phyloP scores from a whole-genome alignment of 2,113 vertebrate genomes.

The Hystrix brachyura region DNA sequence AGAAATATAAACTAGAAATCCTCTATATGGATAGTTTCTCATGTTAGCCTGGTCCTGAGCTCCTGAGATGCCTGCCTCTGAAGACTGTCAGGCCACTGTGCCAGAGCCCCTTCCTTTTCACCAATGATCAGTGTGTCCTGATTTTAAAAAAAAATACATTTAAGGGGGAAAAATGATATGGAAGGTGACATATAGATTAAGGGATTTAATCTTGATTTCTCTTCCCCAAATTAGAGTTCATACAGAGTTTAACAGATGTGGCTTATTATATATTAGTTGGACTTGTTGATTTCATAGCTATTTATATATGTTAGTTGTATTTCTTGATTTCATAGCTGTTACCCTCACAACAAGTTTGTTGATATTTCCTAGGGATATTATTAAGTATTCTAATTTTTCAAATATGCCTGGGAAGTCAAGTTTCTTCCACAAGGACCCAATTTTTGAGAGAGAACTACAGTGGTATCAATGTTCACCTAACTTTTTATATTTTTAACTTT shows the following conservation, averaged over 20 bases:
- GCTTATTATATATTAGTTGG: not conserved
- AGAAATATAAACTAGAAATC: slow-evolving; percentile 35
- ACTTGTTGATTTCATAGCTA: not conserved
- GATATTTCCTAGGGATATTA: not conserved
- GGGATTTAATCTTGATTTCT: not conserved
- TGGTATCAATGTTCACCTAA: not conserved
- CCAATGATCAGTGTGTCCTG: not conserved
- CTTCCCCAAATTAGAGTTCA: not conserved
- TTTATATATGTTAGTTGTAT: not conserved
- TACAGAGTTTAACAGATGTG: not conserved
- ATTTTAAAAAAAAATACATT: not conserved
- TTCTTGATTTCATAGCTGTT: not conserved
- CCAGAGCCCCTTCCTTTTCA: not conserved
- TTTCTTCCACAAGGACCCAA: not conserved
- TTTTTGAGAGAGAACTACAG: slow-evolving; percentile 24
- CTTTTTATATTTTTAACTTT: not conserved
- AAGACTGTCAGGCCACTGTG: not conserved
- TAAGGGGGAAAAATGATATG: not conserved
- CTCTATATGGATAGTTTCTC: not conserved
- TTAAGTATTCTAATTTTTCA: not conserved
- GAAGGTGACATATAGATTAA: not conserved
- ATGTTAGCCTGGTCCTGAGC: not conserved
- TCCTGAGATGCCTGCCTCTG: not conserved
- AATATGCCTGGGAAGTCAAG: not conserved
- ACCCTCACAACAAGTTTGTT: slow-evolving; percentile 19